phyloP scores from a whole-genome alignment of 2,888 invertebrate genomes.

The Hemithea aestivaria region DNA sequence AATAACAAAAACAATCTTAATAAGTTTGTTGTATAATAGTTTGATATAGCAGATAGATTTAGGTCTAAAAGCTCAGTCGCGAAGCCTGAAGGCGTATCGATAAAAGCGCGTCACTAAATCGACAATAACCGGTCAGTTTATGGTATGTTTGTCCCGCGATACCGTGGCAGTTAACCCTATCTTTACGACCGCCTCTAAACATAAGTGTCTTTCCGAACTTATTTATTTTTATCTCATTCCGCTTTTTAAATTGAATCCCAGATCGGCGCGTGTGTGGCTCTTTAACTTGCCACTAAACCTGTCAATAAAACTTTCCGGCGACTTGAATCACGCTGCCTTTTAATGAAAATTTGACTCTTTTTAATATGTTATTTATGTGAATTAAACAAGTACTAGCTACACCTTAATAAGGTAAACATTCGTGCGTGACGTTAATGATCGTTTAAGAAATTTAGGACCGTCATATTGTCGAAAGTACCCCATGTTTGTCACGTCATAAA shows the following conservation, averaged over 20 bases:
- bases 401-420: conserved; percentile 60
- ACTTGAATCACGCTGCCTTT: conserved; percentile 58
- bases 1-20: no score
- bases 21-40: no score
- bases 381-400: conserved; percentile 59
- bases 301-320: conserved; percentile 66
- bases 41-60: no score
- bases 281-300: conserved; percentile 65
- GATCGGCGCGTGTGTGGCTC: conserved; percentile 74
- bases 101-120: conserved; percentile 51
- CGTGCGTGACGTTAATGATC: conserved; percentile 50
- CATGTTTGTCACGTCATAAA: conserved; percentile 66
- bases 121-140: conserved; percentile 71
- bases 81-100: conserved; percentile 29
- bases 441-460: conserved; percentile 55
- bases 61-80: no score
- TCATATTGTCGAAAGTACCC: conserved; percentile 46
- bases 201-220: conserved; percentile 76
- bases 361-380: conserved; percentile 65
- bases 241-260: conserved; percentile 76
- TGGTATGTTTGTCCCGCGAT: conserved; percentile 75
- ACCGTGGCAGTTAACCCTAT: conserved; percentile 77
- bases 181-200: conserved; percentile 77
- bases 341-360: conserved; percentile 71
- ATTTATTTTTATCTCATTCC: conserved; percentile 78